Percentiles rank a stretch among this genome's conserved stretches.
Conservation (phyloP, 2,113 vertebrate species). For the Vulpes vulpes region DNA sequence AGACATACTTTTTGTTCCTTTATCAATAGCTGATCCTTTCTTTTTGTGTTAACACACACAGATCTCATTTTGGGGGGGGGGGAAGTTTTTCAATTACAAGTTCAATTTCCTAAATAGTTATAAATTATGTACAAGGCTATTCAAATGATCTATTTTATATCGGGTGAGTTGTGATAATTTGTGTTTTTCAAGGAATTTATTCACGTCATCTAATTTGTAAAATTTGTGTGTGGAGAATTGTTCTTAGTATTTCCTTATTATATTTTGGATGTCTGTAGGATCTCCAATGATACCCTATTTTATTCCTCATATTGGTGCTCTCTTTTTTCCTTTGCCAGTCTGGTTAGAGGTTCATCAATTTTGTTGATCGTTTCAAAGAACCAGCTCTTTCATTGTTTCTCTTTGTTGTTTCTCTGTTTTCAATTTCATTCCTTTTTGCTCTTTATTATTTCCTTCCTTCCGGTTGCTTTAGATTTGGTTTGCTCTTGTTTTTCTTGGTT, state of each 20-base stretch:
- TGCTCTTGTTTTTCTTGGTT: neutral
- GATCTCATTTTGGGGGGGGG: neutral
- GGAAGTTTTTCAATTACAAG: neutral
- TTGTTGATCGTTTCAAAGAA: neutral
- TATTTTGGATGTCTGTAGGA: neutral
- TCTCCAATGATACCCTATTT: neutral
- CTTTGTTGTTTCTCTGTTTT: neutral
- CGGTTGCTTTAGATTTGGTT: neutral
- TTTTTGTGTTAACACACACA: neutral
- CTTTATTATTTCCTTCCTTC: neutral
- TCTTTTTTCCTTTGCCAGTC: neutral
- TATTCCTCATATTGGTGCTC: neutral
- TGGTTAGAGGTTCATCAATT: neutral
- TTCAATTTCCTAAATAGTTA: neutral
- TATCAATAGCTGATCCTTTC: neutral
- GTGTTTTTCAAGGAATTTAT: neutral
- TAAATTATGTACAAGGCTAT: neutral
- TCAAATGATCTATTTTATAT: neutral
- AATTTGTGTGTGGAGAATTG: neutral
- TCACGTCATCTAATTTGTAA: neutral
- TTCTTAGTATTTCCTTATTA: neutral
- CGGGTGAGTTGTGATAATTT: neutral
- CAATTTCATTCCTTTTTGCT: neutral
- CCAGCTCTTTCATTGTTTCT: neutral
- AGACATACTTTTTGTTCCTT: neutral